Conservation (phyloP, 2,888 invertebrate genomes). For the Leptopilina drosophilae region DNA sequence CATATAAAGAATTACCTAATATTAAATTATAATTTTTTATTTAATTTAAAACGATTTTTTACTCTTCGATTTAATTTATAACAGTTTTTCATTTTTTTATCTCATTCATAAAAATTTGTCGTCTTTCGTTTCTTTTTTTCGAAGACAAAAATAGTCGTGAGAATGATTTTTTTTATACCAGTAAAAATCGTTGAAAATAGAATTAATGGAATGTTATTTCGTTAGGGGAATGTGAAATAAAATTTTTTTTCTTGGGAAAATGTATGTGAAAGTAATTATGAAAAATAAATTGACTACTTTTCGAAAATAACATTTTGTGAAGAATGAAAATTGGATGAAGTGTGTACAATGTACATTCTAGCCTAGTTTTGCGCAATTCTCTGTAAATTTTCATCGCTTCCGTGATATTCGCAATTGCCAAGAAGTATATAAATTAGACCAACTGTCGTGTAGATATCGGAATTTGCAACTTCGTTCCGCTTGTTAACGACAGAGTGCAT, state of each 20-base stretch:
- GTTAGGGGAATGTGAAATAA: too few relatives aligned
- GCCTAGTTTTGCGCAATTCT: slow-evolving; percentile 50
- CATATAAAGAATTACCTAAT: too few relatives aligned
- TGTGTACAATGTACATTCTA: slow-evolving; percentile 50
- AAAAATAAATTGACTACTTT: slow-evolving; percentile 3
- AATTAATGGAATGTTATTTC: too few relatives aligned
- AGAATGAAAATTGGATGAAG: slow-evolving; percentile 57
- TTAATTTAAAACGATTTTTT: too few relatives aligned
- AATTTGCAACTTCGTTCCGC: slow-evolving; percentile 43
- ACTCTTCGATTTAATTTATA: too few relatives aligned
- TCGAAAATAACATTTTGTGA: slow-evolving; percentile 43
- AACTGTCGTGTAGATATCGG: slow-evolving; percentile 49
- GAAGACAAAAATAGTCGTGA: too few relatives aligned
- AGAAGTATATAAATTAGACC: slow-evolving; percentile 60
- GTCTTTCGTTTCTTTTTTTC: too few relatives aligned
- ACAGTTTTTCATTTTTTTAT: too few relatives aligned
- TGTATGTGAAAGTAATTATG: background rate
- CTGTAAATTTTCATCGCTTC: slow-evolving; percentile 59
- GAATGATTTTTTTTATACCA: too few relatives aligned
- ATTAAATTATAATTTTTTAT: too few relatives aligned
- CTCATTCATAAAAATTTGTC: too few relatives aligned
- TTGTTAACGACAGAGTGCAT: slow-evolving; percentile 16
- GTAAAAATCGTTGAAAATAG: too few relatives aligned
- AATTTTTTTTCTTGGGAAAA: background rate
- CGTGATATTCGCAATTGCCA: slow-evolving; percentile 61